phyloP scores from a whole-genome alignment of 1,140 invertebrate species.

The Drosophila biarmipes region DNA sequence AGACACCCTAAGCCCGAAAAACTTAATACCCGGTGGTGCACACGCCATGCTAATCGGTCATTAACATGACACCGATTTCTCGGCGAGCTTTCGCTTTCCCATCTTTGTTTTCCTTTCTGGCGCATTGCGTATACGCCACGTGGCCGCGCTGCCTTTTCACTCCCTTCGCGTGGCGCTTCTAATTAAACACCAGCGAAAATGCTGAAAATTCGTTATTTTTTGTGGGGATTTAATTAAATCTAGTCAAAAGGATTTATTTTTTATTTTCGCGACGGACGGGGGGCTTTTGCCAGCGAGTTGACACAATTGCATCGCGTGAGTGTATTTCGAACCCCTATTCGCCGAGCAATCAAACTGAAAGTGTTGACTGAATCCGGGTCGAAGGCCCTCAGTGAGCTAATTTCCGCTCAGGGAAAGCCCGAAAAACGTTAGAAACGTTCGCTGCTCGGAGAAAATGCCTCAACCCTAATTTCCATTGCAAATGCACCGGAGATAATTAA shows the following conservation, averaged over 20 bases:
- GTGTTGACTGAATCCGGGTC: constrained; percentile 23
- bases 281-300: too few species aligned
- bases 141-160: constrained; percentile 6
- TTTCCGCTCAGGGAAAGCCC: constrained; percentile 58
- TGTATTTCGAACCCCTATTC: constrained; percentile 1
- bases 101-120: constrained; percentile 11
- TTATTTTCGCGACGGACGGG: background rate
- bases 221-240: constrained; percentile 46
- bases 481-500: constrained; percentile 53
- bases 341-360: constrained; percentile 48
- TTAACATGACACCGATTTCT: constrained; percentile 76
- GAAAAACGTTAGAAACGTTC: background rate
- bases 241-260: constrained; percentile 13
- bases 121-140: constrained; percentile 56
- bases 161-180: constrained; percentile 25
- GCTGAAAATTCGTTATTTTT: constrained; percentile 35
- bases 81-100: background rate
- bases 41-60: constrained; percentile 71
- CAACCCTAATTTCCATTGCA: constrained; percentile 54
- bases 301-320: constrained; percentile 37
- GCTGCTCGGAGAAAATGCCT: background rate
- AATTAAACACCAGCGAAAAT: constrained; percentile 46
- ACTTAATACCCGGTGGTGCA: background rate
- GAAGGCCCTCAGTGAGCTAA: constrained; percentile 56
- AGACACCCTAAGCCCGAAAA: background rate